These are phyloP conservation scores for Palaemon carinicauda DNA, from an alignment of 1,140 invertebrate genomes.

Conservation along the genomic window DNA sequence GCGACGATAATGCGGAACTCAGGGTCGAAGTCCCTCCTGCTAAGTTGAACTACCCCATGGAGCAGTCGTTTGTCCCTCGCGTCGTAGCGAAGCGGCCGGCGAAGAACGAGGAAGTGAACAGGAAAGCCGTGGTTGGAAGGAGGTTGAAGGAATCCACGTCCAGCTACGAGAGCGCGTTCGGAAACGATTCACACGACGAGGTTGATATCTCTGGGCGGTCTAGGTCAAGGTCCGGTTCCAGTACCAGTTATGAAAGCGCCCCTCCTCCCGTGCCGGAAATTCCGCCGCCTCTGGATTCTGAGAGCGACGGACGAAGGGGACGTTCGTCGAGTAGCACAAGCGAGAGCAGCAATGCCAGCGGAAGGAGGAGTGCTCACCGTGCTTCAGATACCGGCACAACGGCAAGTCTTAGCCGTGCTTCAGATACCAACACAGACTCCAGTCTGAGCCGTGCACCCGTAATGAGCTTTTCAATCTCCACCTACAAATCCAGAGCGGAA, in stretches of 20 bases:
- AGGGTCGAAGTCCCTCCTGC: background rate
- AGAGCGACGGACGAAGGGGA: background rate
- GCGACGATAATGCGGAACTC: background rate
- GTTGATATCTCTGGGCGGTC: background rate
- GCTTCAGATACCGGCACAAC: constrained; percentile 3
- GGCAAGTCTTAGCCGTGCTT: background rate
- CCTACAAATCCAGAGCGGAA: constrained; percentile 53
- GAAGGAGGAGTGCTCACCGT: no score
- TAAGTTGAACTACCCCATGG: background rate
- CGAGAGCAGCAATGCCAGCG: background rate
- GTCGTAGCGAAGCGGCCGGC: background rate
- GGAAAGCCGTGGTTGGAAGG: background rate
- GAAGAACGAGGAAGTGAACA: background rate
- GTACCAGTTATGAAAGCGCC: constrained; percentile 53
- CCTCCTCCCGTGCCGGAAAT: constrained; percentile 47
- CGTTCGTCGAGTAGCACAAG: background rate
- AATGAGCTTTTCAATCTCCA: constrained; percentile 58
- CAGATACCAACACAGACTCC: background rate
- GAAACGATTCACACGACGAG: no score
- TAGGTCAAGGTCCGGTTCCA: constrained; percentile 26
- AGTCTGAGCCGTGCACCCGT: background rate
- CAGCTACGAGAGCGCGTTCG: constrained; percentile 50
- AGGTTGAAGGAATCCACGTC: constrained; percentile 11
- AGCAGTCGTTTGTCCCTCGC: background rate
- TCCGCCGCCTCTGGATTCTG: background rate